A percentile compares a stretch with the other conserved stretches of the same genome.
Evolutionary conservation across 2,797 vertebrate genomes (phyloP).

Genomic region (Argyrosomus regius): DNA sequence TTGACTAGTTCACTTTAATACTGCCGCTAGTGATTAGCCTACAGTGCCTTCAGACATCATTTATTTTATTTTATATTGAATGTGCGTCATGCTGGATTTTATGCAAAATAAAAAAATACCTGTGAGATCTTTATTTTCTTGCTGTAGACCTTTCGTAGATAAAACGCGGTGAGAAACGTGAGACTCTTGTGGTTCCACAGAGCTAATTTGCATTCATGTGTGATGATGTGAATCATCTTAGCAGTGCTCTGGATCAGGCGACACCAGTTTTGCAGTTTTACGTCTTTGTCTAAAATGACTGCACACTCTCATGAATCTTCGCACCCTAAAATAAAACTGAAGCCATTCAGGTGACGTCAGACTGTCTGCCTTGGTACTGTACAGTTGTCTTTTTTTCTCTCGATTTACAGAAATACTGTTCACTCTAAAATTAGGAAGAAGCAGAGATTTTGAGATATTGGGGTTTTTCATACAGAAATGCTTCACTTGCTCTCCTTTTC

Average conservation of each 20-base stretch:
- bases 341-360: not conserved
- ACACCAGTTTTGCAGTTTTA: constrained; percentile 34
- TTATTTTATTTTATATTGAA: constrained; percentile 3
- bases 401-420: not conserved
- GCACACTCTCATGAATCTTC: constrained; percentile 22
- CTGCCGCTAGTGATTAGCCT: not conserved
- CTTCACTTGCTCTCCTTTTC: constrained; percentile 16
- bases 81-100: not conserved
- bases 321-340: not conserved
- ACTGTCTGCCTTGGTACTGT: not conserved
- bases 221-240: constrained; percentile 62
- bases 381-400: not conserved
- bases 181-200: constrained; percentile 46
- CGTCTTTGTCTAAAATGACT: constrained; percentile 28
- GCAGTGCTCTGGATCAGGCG: constrained; percentile 30
- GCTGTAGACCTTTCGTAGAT: constrained; percentile 38
- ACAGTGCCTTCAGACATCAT: not conserved
- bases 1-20: not conserved
- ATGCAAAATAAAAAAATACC: constrained; percentile 32
- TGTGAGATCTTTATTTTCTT: constrained; percentile 28
- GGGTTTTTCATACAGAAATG: constrained; percentile 10
- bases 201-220: constrained; percentile 56
- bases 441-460: constrained; percentile 27
- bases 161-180: constrained; percentile 39
- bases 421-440: constrained; percentile 7